phyloP scores from a whole-genome alignment of 2,888 invertebrate genomes.

The Axea sp. region DNA sequence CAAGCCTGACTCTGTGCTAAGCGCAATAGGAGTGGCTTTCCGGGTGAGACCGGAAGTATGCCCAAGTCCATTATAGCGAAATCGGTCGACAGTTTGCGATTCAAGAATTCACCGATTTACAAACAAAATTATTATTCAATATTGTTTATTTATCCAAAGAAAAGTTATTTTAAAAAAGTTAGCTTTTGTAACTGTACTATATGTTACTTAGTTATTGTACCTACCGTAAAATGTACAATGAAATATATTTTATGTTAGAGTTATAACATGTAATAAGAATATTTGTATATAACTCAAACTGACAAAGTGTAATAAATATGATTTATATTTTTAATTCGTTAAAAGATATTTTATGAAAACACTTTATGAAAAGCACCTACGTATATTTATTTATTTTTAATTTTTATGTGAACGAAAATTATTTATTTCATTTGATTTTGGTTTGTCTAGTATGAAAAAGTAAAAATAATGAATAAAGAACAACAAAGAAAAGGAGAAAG shows the following conservation, averaged over 20 bases:
- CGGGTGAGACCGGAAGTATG: slow-evolving; percentile 75
- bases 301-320: too few species aligned
- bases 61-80: slow-evolving; percentile 65
- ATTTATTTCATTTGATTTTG: slow-evolving; percentile 13
- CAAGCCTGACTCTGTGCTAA: slow-evolving; percentile 64
- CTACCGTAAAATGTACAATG: too few species aligned
- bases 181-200: too few species aligned
- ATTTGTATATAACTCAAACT: too few species aligned
- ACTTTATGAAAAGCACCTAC: too few species aligned
- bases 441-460: slow-evolving; percentile 35
- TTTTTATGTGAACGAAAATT: too few species aligned
- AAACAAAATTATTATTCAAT: slow-evolving; percentile 20
- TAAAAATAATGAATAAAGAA: slow-evolving; percentile 15
- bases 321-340: too few species aligned
- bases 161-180: background rate
- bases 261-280: too few species aligned
- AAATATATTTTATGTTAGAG: too few species aligned
- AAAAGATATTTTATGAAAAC: too few species aligned
- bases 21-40: slow-evolving; percentile 76
- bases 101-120: slow-evolving; percentile 40
- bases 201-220: too few species aligned
- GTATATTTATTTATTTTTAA: background rate
- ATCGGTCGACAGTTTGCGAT: slow-evolving; percentile 47
- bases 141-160: background rate
- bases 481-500: slow-evolving; percentile 33